These are phyloP conservation scores for Drosophila guanche DNA, from an alignment of 1,140 invertebrate species.

Conservation along the genomic window DNA sequence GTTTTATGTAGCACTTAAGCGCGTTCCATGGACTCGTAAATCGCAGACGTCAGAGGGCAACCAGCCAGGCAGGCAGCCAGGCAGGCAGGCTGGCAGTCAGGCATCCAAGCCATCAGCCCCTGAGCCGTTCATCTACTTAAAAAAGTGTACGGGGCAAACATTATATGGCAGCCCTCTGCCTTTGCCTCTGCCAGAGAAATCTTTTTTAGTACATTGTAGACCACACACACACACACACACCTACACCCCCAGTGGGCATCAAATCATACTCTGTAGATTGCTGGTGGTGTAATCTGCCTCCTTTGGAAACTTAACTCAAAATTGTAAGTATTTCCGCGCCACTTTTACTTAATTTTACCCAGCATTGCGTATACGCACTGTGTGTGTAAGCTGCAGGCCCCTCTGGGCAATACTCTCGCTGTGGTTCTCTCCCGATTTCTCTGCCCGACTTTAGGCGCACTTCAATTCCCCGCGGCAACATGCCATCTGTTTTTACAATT, in stretches of 20 bases:
- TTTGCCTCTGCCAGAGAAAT: conserved; percentile 6
- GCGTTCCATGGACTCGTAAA: conserved; percentile 74
- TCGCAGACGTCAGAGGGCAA: conserved; percentile 37
- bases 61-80: too few relatives aligned
- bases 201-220: conserved; percentile 15
- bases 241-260: conserved; percentile 32
- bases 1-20: conserved; percentile 80
- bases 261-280: conserved; percentile 21
- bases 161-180: conserved; percentile 15
- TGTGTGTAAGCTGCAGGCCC: neutral
- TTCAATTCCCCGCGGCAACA: conserved; percentile 59
- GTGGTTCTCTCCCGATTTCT: conserved; percentile 2
- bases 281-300: conserved; percentile 40
- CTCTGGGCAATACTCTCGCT: conserved; percentile 3
- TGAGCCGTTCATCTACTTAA: conserved; percentile 57
- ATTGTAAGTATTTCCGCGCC: conserved; percentile 51
- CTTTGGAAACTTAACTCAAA: conserved; percentile 27
- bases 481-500: conserved; percentile 78
- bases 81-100: too few relatives aligned
- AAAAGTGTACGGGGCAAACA: conserved; percentile 26
- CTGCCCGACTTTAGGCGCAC: conserved; percentile 13
- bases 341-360: conserved; percentile 49
- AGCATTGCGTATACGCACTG: conserved; percentile 63
- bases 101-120: conserved; percentile 6
- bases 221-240: neutral